These are phyloP conservation scores for Apostichopus parvimensis DNA, from an alignment of 35 echinoderm and acorn worm species.

Conservation along the genomic window DNA sequence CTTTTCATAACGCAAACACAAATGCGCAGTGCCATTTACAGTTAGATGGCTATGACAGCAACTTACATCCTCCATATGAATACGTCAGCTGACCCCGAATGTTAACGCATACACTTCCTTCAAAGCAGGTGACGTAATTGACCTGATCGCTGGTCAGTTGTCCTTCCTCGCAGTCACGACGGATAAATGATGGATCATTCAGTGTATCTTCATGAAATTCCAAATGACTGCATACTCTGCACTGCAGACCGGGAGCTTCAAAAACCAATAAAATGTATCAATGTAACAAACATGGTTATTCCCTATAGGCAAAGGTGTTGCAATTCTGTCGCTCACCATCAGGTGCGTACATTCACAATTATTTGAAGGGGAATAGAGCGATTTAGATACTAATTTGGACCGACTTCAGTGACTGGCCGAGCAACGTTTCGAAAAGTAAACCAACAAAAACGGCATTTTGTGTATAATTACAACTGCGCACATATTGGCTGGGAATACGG, in stretches of 20 bases:
- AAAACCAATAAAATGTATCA: too few relatives aligned
- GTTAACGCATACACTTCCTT: conserved; percentile 21
- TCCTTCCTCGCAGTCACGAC: conserved; percentile 27
- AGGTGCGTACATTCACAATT: too few relatives aligned
- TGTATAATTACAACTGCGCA: too few relatives aligned
- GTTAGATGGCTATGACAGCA: not conserved
- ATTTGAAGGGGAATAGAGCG: too few relatives aligned
- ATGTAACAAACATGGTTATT: too few relatives aligned
- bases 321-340: too few relatives aligned
- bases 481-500: too few relatives aligned
- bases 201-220: not conserved
- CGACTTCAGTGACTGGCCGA: too few relatives aligned
- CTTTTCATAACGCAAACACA: not conserved
- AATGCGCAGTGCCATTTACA: not conserved
- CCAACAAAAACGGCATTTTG: too few relatives aligned
- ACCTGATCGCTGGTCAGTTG: not conserved
- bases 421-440: too few relatives aligned
- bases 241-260: conserved; percentile 20
- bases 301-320: not conserved
- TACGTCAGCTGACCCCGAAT: conserved; percentile 4
- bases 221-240: conserved; percentile 25
- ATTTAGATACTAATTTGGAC: too few relatives aligned
- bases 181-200: not conserved
- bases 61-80: not conserved
- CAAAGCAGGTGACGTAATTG: conserved; percentile 11